Evolutionary conservation across 2,888 invertebrate genomes (phyloP).

Genomic region (Argynnis bischoffii): DNA sequence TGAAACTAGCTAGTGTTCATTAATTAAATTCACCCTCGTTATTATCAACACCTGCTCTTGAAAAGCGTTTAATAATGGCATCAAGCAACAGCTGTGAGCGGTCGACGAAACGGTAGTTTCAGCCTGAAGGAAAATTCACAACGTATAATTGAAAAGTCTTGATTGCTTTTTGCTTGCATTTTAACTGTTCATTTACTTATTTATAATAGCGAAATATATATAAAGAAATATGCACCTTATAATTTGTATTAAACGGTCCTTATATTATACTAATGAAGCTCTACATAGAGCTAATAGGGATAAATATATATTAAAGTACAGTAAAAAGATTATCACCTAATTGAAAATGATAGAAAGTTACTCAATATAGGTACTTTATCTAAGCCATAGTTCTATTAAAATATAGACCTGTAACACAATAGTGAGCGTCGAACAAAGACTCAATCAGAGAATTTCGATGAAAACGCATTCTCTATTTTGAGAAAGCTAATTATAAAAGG

Average conservation of each 20-base stretch:
- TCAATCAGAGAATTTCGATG: slow-evolving; percentile 55
- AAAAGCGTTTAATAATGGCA: slow-evolving; percentile 81
- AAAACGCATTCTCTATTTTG: slow-evolving; percentile 62
- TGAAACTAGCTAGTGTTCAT: slow-evolving; percentile 61
- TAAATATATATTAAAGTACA: background rate
- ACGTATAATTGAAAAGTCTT: slow-evolving; percentile 53
- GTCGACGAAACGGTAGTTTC: slow-evolving; percentile 66
- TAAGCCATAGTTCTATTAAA: slow-evolving; percentile 34
- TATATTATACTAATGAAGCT: too few relatives aligned
- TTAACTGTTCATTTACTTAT: background rate
- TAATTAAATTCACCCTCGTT: slow-evolving; percentile 79
- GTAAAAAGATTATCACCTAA: background rate
- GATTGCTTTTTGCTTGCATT: background rate
- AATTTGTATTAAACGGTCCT: too few relatives aligned
- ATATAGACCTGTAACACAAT: slow-evolving; percentile 49
- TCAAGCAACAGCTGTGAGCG: slow-evolving; percentile 69
- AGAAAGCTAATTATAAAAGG: slow-evolving; percentile 70
- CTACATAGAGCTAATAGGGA: too few relatives aligned
- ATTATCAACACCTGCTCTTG: slow-evolving; percentile 80
- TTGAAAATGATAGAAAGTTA: slow-evolving; percentile 21
- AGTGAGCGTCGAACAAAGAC: slow-evolving; percentile 50
- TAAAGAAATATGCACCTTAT: background rate
- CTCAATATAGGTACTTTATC: slow-evolving; percentile 7
- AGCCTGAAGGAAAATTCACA: slow-evolving; percentile 67
- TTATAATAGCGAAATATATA: background rate